These are phyloP conservation scores for Pangasianodon hypophthalmus DNA, from an alignment of 2,113 vertebrate genomes.

Conservation along the genomic window DNA sequence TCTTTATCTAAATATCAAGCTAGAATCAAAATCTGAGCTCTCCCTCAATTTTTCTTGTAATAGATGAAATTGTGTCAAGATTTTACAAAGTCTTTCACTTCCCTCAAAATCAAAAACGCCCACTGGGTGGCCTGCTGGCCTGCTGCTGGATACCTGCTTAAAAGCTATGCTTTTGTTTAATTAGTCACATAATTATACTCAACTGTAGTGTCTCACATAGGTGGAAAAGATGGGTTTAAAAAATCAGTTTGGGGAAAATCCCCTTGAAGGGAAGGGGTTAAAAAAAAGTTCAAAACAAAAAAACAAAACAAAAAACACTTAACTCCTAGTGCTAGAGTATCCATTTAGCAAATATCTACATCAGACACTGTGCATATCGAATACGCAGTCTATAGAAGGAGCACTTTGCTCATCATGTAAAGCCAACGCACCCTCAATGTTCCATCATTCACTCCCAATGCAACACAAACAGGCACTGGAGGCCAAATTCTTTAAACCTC, in stretches of 20 bases:
- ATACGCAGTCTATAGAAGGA: conserved; percentile 62
- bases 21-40: conserved; percentile 61
- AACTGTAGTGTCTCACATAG: conserved; percentile 13
- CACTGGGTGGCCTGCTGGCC: not conserved
- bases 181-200: conserved; percentile 6
- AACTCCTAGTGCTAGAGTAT: conserved; percentile 66
- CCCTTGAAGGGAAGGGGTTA: not conserved
- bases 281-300: conserved; percentile 15
- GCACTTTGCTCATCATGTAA: conserved; percentile 53
- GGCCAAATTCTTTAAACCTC: conserved; percentile 57
- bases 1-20: conserved; percentile 60
- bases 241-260: not conserved
- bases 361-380: conserved; percentile 66
- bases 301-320: conserved; percentile 32
- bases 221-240: conserved; percentile 10
- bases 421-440: conserved; percentile 36
- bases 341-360: conserved; percentile 74
- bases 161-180: not conserved
- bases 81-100: conserved; percentile 46
- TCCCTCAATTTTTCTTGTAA: conserved; percentile 57
- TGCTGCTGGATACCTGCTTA: conserved; percentile 5
- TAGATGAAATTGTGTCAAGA: conserved; percentile 39
- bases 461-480: conserved; percentile 50
- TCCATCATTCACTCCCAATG: conserved; percentile 44
- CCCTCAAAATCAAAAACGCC: conserved; percentile 21